These are phyloP conservation scores for Eolophus roseicapilla DNA, from an alignment of 2,113 vertebrate genomes.

Conservation along the genomic window DNA sequence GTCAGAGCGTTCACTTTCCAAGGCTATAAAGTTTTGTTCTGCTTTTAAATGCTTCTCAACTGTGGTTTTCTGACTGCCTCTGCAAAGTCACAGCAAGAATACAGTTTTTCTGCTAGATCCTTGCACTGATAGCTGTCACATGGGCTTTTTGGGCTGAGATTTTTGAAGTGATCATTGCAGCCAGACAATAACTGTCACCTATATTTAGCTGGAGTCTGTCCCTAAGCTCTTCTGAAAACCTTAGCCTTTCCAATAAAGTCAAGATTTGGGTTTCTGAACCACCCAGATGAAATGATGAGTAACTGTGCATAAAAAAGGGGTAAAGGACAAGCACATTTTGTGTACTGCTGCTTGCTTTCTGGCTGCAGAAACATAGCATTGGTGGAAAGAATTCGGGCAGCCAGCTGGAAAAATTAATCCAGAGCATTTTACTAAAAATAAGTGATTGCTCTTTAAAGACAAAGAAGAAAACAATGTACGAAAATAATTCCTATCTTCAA, in stretches of 20 bases:
- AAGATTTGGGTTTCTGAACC: background rate
- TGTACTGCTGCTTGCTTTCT: background rate
- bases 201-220: background rate
- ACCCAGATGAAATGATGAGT: background rate
- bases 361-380: background rate
- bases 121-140: background rate
- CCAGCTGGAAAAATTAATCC: background rate
- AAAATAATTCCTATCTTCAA: background rate
- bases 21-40: background rate
- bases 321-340: background rate
- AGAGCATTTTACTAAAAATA: background rate
- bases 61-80: background rate
- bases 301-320: background rate
- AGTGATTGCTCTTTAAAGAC: background rate
- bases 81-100: background rate
- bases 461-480: background rate
- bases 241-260: background rate
- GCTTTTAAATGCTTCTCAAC: background rate
- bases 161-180: background rate
- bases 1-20: background rate
- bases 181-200: background rate
- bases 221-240: background rate
- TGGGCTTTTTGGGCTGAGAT: background rate
- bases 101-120: background rate
- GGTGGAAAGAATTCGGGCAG: background rate